Conservation (phyloP, 2,797 vertebrate genomes). For the Platyrinchus mystaceus region DNA sequence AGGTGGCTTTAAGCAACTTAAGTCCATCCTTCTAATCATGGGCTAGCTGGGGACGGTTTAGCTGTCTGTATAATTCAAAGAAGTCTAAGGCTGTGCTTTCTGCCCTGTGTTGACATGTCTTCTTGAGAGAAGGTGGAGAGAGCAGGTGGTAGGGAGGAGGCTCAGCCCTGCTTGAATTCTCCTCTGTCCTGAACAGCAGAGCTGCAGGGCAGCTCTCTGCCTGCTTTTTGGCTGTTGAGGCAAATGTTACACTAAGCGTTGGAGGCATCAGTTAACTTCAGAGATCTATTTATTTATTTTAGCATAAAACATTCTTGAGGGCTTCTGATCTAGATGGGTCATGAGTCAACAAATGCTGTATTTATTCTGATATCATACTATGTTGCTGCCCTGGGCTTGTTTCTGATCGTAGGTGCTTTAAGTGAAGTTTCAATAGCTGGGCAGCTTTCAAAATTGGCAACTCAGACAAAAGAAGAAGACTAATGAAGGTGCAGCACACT, state of each 20-base stretch:
- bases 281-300: constrained; percentile 47
- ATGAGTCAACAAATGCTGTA: constrained; percentile 19
- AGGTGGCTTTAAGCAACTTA: constrained; percentile 1
- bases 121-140: constrained; percentile 4
- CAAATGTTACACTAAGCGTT: neutral
- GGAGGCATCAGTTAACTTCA: constrained; percentile 17
- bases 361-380: neutral
- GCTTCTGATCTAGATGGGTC: constrained; percentile 3
- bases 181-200: neutral
- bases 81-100: constrained; percentile 33
- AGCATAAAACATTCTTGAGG: constrained; percentile 1
- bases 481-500: neutral
- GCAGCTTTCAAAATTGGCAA: constrained; percentile 9
- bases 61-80: neutral
- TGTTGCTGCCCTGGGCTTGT: neutral
- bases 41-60: constrained; percentile 13
- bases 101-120: constrained; percentile 4
- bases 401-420: constrained; percentile 11
- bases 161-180: neutral
- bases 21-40: neutral
- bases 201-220: neutral
- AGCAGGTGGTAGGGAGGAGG: neutral
- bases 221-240: constrained; percentile 34
- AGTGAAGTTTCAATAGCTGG: neutral
- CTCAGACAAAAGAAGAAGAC: neutral